phyloP scores from a whole-genome alignment of 1,140 invertebrate genomes.

The Maconellicoccus hirsutus region DNA sequence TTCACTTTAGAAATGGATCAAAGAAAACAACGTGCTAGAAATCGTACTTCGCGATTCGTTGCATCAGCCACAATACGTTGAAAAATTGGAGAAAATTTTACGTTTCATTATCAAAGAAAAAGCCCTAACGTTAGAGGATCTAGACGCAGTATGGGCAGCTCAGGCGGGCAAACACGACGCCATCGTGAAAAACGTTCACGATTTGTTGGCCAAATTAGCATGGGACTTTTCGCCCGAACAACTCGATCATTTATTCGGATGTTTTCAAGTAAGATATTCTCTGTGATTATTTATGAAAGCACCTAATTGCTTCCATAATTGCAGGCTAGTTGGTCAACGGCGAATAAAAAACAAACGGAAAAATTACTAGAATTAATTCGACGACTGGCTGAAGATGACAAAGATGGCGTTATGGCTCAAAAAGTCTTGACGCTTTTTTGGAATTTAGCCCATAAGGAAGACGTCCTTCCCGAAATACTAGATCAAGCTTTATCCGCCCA shows the following conservation, averaged over 20 bases:
- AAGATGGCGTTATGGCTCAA: constrained; percentile 96
- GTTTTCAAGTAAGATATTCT: constrained; percentile 76
- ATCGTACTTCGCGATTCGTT: constrained; percentile 90
- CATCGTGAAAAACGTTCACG: constrained; percentile 94
- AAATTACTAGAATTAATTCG: constrained; percentile 90
- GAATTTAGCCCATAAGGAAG: constrained; percentile 92
- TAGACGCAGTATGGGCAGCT: constrained; percentile 92
- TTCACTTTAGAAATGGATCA: constrained; percentile 77
- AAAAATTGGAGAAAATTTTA: constrained; percentile 94
- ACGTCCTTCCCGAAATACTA: constrained; percentile 94
- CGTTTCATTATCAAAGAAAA: constrained; percentile 94
- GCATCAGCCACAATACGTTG: constrained; percentile 96
- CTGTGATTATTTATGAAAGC: no score
- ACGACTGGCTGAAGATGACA: constrained; percentile 91
- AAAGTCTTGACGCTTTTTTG: constrained; percentile 95
- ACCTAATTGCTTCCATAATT: constrained; percentile 29
- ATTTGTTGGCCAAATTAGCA: constrained; percentile 87
- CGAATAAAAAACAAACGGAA: constrained; percentile 91
- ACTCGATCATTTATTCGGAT: constrained; percentile 92
- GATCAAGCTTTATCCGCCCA: constrained; percentile 91
- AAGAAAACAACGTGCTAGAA: constrained; percentile 88
- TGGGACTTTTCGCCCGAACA: constrained; percentile 98
- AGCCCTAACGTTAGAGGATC: constrained; percentile 75
- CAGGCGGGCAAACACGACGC: constrained; percentile 91
- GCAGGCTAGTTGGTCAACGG: constrained; percentile 87